Conservation (phyloP, 2,888 invertebrate species). For the Hylaea fasciaria region DNA sequence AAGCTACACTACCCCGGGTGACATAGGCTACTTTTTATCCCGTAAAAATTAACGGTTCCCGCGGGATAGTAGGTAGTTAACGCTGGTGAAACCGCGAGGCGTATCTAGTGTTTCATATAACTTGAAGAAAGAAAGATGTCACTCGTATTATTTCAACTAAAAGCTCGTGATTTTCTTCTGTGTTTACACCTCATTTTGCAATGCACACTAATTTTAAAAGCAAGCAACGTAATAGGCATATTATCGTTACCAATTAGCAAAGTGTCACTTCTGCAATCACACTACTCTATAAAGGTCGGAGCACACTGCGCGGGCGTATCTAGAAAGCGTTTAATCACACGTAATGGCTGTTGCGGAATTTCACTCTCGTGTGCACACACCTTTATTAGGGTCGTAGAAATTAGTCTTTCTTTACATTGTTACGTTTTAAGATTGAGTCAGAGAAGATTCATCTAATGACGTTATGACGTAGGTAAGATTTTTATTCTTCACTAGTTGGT, state of each 20-base stretch:
- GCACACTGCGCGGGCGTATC: conserved; percentile 25
- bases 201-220: not conserved
- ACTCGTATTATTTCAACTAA: no score
- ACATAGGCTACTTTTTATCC: no score
- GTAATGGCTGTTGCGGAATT: conserved; percentile 32
- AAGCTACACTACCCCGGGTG: no score
- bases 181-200: no score
- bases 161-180: no score
- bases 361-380: conserved; percentile 32
- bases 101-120: no score
- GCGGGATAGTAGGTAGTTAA: no score
- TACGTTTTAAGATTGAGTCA: conserved; percentile 2
- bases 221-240: not conserved
- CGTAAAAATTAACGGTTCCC: no score
- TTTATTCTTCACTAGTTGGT: no score
- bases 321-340: conserved; percentile 32
- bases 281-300: conserved; percentile 24
- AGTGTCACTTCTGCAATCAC: conserved; percentile 22
- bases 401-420: conserved; percentile 32
- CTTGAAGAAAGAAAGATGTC: no score
- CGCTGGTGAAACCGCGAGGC: no score
- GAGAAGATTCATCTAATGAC: conserved; percentile 10
- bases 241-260: conserved; percentile 2
- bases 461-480: no score
- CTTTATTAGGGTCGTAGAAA: conserved; percentile 30